Evolutionary conservation across 2,888 invertebrate species (phyloP), one percentile per base, ranked within the genome.

Genomic region (Leptothorax acervorum): DNA sequence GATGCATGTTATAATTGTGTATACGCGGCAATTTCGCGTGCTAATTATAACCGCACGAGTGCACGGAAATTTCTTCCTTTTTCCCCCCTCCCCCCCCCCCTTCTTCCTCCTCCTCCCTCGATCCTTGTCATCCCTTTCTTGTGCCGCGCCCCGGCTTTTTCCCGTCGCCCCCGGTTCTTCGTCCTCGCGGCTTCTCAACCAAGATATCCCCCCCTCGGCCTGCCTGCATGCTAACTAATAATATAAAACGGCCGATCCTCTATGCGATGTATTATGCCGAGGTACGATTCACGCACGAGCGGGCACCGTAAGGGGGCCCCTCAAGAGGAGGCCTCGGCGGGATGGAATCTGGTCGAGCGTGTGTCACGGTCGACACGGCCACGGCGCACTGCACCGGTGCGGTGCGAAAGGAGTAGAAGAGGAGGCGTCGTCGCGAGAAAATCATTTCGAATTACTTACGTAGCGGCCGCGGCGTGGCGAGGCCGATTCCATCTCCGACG

Each of bases 261-360:
- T 42, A 28, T 86, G 87, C 87, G 87, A 71, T 83, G 87, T 88
- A 90, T 88, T 82, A 85, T 84, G 84, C 84, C 84, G 79, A 68
- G 90, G 66, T 82, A 85, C 84, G 87, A 90, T 92, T 92, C 91
- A 92, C 91, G 92, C 93, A 93, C 90, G 91, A 90, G 86, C 89
- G 90, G 81, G 55, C 91, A 86, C 87, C 86, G 88, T 89, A 89
- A 92, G 90, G 28, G 84, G 79, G 82, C 78, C 79, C 79, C 74
- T 74, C 82, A 83, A 75, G 60, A 62, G 42, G 68, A 76, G 68
- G 81, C 84, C 84, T 66, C 82, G 85, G 66, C 85, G 68, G 85
- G 82, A 85, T 87, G 92, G 92, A 92, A 92, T 92, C 92, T 90
- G 86, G 92, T 90, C 90, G 89, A 85, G 88, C 89, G 88, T 86